These are phyloP conservation scores for Globia sparganii DNA, from an alignment of 2,888 invertebrate species.

Conservation along the genomic window DNA sequence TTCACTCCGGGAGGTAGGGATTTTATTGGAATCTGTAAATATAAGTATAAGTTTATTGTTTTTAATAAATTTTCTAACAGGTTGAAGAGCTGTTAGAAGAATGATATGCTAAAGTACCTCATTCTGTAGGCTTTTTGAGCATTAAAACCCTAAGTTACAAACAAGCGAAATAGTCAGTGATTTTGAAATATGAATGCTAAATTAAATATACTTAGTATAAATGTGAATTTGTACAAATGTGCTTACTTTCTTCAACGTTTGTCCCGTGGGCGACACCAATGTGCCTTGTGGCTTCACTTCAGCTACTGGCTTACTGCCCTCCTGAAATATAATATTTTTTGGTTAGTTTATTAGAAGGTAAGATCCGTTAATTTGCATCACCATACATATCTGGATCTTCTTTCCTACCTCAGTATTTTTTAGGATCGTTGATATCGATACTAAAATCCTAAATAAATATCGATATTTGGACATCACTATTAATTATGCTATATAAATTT, in stretches of 20 bases:
- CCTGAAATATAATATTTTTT: conserved; percentile 49
- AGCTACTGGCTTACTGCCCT: conserved; percentile 33
- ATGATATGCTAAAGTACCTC: neutral
- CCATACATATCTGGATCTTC: neutral
- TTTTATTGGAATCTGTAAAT: conserved; percentile 81
- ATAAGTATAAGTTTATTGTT: conserved; percentile 7
- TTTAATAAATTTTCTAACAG: neutral
- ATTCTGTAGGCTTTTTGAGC: neutral
- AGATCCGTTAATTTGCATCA: neutral
- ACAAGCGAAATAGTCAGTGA: neutral
- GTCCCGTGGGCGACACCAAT: conserved; percentile 83
- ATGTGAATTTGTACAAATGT: neutral
- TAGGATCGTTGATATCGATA: neutral
- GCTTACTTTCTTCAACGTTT: conserved; percentile 85
- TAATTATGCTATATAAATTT: neutral
- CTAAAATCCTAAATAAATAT: neutral
- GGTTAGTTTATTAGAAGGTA: neutral
- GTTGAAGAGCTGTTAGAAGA: neutral
- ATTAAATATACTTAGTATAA: neutral
- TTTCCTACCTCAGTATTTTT: neutral
- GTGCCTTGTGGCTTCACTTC: conserved; percentile 61
- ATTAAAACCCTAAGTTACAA: neutral
- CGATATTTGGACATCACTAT: neutral
- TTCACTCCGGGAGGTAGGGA: conserved; percentile 86
- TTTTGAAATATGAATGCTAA: neutral